Percentiles rank a stretch among this genome's conserved stretches.
phyloP scores from a whole-genome alignment of 2,113 vertebrate genomes.

The Catharus bicknelli region DNA sequence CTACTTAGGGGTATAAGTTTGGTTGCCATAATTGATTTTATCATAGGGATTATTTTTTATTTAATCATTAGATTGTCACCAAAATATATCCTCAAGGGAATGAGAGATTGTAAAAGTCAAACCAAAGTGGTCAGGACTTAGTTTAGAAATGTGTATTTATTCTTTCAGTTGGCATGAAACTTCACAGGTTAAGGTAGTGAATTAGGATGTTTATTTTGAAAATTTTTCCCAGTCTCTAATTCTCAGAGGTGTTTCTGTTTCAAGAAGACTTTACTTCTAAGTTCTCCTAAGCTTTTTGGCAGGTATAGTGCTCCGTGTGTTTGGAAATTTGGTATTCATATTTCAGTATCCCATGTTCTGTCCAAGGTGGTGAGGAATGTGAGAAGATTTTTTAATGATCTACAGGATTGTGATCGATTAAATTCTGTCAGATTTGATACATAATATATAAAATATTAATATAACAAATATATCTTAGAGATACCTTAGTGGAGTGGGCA shows the following conservation, averaged over 20 bases:
- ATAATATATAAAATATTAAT: not conserved
- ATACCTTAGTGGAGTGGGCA: slow-evolving; percentile 18
- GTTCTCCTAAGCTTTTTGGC: not conserved
- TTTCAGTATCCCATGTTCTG: not conserved
- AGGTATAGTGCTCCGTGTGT: not conserved
- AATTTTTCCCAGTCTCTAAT: not conserved
- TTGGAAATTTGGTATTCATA: slow-evolving; percentile 23
- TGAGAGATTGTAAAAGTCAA: not conserved
- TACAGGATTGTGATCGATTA: not conserved
- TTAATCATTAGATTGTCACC: not conserved
- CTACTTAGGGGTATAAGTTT: not conserved
- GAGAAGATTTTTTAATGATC: slow-evolving; percentile 24
- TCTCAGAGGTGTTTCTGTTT: not conserved
- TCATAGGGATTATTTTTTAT: not conserved
- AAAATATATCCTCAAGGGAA: not conserved
- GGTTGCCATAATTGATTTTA: not conserved
- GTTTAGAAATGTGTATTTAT: not conserved
- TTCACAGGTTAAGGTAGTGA: not conserved
- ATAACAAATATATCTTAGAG: slow-evolving; percentile 2
- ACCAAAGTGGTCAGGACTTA: not conserved
- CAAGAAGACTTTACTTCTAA: not conserved
- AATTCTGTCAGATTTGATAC: slow-evolving; percentile 15
- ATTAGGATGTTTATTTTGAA: not conserved
- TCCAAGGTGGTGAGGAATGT: not conserved
- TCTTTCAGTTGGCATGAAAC: not conserved